Evolutionary conservation across 2,797 vertebrate genomes (phyloP).

Genomic region (Leptoclinus maculatus): DNA sequence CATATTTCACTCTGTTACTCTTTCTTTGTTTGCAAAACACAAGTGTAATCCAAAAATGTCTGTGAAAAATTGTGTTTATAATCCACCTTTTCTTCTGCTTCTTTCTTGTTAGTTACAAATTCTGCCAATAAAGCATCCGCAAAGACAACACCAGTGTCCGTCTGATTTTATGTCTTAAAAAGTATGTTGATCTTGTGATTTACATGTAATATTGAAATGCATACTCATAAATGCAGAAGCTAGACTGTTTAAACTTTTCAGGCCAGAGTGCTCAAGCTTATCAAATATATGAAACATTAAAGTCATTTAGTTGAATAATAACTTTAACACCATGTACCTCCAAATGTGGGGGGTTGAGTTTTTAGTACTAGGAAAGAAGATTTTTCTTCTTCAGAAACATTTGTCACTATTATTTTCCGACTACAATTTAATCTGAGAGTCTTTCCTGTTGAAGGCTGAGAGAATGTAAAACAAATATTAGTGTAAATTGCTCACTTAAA

Average conservation of each 20-base stretch:
- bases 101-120: neutral
- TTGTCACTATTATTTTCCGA: neutral
- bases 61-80: neutral
- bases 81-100: neutral
- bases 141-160: conserved; percentile 18
- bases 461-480: neutral
- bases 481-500: neutral
- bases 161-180: neutral
- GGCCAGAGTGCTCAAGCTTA: neutral
- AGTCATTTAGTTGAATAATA: neutral
- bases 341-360: neutral
- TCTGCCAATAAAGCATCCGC: conserved; percentile 30
- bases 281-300: neutral
- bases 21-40: neutral
- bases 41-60: neutral
- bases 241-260: neutral
- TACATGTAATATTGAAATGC: neutral
- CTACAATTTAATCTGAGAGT: neutral
- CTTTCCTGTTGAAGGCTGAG: neutral
- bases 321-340: neutral
- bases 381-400: neutral
- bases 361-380: neutral
- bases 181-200: neutral
- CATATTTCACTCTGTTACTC: neutral
- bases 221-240: neutral